A percentile compares a stretch with the other conserved stretches of the same genome.
Conservation (phyloP, 2,113 vertebrate species). For the Charina bottae region DNA sequence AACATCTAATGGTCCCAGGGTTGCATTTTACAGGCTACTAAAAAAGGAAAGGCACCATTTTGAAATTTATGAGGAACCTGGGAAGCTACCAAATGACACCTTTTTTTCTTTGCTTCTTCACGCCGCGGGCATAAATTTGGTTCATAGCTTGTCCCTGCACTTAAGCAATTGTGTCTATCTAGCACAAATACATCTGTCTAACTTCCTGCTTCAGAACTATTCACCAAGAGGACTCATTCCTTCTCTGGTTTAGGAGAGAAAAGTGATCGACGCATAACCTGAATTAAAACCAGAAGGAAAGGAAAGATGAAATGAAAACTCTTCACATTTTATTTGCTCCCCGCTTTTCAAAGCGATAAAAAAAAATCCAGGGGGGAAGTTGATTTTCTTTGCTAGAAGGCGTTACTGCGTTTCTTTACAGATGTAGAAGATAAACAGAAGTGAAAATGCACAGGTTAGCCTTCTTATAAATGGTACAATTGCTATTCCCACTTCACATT, state of each 20-base stretch:
- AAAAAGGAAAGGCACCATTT: constrained; percentile 51
- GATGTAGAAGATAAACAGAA: background rate
- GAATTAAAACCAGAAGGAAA: constrained; percentile 35
- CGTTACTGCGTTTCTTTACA: background rate
- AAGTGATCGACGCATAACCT: constrained; percentile 12
- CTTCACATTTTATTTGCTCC: background rate
- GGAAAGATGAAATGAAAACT: background rate
- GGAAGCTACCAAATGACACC: constrained; percentile 45
- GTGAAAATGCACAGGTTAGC: background rate
- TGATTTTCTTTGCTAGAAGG: background rate
- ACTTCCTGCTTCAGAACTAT: constrained; percentile 42
- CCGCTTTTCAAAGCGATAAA: background rate
- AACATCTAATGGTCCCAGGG: constrained; percentile 38
- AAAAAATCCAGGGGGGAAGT: background rate
- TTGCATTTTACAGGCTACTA: constrained; percentile 51
- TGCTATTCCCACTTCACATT: background rate
- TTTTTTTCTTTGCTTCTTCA: constrained; percentile 24
- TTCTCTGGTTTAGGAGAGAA: constrained; percentile 27
- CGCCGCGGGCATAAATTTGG: constrained; percentile 35
- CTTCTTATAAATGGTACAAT: background rate
- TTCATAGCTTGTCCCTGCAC: constrained; percentile 37
- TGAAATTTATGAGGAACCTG: constrained; percentile 54
- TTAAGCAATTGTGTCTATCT: constrained; percentile 40
- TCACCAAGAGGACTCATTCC: constrained; percentile 36
- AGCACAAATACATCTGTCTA: constrained; percentile 20